Evolutionary conservation across 2,113 vertebrate species (phyloP).

Genomic region (Callipepla californica): DNA sequence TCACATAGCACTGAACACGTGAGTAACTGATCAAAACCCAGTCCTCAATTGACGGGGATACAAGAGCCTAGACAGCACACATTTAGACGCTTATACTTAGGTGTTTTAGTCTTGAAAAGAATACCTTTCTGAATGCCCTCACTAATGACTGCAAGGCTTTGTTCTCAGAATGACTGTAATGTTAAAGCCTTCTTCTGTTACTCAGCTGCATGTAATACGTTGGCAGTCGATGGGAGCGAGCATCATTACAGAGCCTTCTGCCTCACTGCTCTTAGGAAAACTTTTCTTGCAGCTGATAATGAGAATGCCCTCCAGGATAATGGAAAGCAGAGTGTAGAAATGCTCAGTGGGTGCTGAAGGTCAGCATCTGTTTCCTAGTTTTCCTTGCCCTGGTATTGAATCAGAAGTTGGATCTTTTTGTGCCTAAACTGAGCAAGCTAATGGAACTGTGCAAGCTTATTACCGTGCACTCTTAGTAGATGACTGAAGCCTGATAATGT

Average conservation of each 20-base stretch:
- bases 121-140: not conserved
- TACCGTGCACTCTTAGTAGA: not conserved
- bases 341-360: not conserved
- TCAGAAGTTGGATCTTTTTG: not conserved
- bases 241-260: not conserved
- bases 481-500: not conserved
- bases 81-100: not conserved
- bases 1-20: not conserved
- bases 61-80: not conserved
- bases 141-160: not conserved
- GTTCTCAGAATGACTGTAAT: not conserved
- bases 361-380: constrained; percentile 21
- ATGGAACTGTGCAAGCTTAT: not conserved
- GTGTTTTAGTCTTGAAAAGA: not conserved
- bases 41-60: rapidly evolving
- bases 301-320: constrained; percentile 13
- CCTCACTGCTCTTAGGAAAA: constrained; percentile 2
- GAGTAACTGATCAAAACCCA: not conserved
- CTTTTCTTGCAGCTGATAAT: constrained; percentile 25
- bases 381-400: constrained; percentile 8
- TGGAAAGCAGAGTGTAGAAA: not conserved
- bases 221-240: not conserved
- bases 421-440: constrained; percentile 5
- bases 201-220: not conserved
- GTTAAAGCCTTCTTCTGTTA: constrained; percentile 4